Conservation (phyloP, 1,140 invertebrate species). For the Drosophila tropicalis region DNA sequence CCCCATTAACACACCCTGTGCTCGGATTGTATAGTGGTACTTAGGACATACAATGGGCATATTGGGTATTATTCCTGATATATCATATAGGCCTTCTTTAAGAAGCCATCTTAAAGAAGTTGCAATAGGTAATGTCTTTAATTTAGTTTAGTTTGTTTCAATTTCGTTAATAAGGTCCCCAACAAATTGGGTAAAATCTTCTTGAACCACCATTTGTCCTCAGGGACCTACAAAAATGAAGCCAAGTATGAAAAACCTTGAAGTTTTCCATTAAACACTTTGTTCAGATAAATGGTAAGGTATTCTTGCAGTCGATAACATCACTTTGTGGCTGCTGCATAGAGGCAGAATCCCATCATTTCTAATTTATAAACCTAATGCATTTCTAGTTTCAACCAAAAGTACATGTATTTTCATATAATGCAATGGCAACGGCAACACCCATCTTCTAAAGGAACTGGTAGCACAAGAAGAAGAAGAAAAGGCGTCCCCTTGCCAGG, state of each 20-base stretch:
- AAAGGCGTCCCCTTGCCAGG: not conserved
- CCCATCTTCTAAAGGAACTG: not conserved
- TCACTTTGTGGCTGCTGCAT: conserved; percentile 25
- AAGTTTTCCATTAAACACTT: not conserved
- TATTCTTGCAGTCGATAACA: conserved; percentile 37
- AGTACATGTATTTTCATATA: conserved; percentile 79
- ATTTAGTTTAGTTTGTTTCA: too few relatives aligned
- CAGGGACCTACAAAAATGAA: too few relatives aligned
- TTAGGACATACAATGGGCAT: not conserved
- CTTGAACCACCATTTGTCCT: too few relatives aligned
- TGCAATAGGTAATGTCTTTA: too few relatives aligned
- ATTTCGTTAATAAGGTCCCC: too few relatives aligned
- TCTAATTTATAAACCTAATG: conserved; percentile 81
- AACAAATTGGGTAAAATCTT: too few relatives aligned
- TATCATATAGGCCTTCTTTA: too few relatives aligned
- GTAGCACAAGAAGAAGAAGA: conserved; percentile 44
- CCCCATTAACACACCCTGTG: not conserved
- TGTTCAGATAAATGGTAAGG: not conserved
- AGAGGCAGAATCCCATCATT: conserved; percentile 64
- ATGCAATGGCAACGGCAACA: conserved; percentile 46
- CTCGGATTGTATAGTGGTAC: conserved; percentile 15
- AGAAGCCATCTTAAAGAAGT: too few relatives aligned
- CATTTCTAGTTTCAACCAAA: conserved; percentile 47
- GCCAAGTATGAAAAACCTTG: too few relatives aligned
- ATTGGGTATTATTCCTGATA: not conserved